Base-by-base conservation (phyloP, 2,113 vertebrate genomes). In the Macquaria australasica region DNA sequence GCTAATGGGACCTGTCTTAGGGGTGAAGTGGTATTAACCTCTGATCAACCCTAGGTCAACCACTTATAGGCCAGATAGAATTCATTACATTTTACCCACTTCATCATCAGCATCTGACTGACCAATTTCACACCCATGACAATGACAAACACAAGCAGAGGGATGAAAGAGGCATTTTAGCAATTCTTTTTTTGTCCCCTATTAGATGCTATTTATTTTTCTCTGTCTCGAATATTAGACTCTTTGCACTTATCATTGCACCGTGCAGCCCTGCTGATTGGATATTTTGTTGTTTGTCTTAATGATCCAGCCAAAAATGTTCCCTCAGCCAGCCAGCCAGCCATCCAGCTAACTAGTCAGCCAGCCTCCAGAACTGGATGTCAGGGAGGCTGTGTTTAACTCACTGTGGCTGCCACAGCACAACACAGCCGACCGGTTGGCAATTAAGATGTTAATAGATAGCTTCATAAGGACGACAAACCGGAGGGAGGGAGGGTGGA, bases 21-120 rank as follows among this genome's bases (percentile, higher is more conserved):
- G 68, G 91, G 92, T 93, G 91, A 92, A 89, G 92, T 88, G 91
- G 84, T 91, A 93, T 95, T 95, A 94, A 95, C 93, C 95, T 91
- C 71, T 88, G 91, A 93, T 94, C 93, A 94, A 92, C 91, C 90
- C 83, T 55, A 85, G 94, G 92, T 93, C 91, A 92, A 90, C 89
- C 92, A 93, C 90, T 94, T 93, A 93, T 69, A 62, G 85, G 76
- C 78, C 41, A 77, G 84, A 89, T 90, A 90, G 92, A 94, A 94
- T 94, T 94, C 93, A 95, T 94, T 94, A 92, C 91, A 88, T 90
- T 92, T 88, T 64, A 78, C 83, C 89, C 90, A 82, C 92, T 95
- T 95, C 88, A 93, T 95, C 93, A 93, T 92, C 90, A 82, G 72
- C 82, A 88, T 91, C 90, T 91, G 94, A 94, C 93, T 87, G 90